A percentile compares a stretch with the other conserved stretches of the same genome.
Evolutionary conservation across 2,797 vertebrate species (phyloP).

Genomic region (Pipistrellus pipistrellus): DNA sequence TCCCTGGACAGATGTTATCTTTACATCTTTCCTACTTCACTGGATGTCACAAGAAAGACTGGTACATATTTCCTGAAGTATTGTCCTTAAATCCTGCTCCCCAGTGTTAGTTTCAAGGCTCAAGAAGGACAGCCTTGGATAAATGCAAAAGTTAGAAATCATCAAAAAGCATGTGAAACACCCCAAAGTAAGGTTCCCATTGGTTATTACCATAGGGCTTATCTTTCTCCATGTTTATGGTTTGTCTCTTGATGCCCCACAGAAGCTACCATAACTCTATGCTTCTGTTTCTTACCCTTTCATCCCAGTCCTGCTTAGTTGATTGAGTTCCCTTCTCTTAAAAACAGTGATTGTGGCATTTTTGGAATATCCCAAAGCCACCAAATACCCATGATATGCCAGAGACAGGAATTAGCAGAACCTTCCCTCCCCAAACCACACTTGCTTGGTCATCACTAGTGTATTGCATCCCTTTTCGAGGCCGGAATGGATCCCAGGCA

Average conservation of each 20-base stretch:
- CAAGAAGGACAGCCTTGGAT: background rate
- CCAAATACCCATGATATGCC: background rate
- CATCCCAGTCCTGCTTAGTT: background rate
- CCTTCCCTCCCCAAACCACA: accelerated
- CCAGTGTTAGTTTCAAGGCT: background rate
- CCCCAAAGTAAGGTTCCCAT: background rate
- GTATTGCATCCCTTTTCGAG: background rate
- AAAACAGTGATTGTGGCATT: background rate
- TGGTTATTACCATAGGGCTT: background rate
- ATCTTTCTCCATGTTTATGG: background rate
- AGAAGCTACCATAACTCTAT: background rate
- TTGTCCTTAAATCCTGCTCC: background rate
- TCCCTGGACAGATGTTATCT: background rate
- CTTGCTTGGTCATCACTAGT: background rate
- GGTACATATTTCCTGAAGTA: background rate
- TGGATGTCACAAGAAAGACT: background rate
- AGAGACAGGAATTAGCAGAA: background rate
- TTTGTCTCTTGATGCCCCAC: background rate
- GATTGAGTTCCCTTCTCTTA: background rate
- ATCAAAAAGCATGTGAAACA: background rate
- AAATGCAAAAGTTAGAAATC: conserved; percentile 21
- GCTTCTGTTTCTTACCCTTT: background rate
- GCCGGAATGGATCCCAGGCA: accelerated
- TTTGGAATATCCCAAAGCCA: background rate
- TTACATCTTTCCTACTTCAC: background rate